Conservation (phyloP, 2,797 vertebrate species). For the Syndactyla subalaris region DNA sequence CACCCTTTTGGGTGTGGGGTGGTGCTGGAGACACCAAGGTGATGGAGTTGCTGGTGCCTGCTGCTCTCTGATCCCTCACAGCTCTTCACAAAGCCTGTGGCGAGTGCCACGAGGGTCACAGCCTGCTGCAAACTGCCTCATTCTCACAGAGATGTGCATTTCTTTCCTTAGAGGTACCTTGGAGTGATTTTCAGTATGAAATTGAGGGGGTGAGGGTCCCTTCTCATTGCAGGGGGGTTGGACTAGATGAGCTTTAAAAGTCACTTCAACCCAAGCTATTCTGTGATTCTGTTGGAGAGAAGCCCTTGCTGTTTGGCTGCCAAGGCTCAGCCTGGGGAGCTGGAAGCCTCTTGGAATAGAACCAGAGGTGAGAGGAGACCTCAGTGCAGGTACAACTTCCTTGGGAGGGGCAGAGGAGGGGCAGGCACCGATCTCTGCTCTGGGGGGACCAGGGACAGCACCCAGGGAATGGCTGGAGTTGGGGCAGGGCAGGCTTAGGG, state of each 20-base stretch:
- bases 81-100: not conserved
- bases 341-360: not conserved
- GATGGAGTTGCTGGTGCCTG: not conserved
- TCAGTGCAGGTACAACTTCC: no score
- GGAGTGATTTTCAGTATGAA: not conserved
- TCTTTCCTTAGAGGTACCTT: not conserved
- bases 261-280: not conserved
- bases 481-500: accelerated
- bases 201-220: not conserved
- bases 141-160: no score
- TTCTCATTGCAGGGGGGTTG: not conserved
- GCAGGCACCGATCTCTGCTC: not conserved
- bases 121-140: not conserved
- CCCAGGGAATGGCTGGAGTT: not conserved
- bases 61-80: no score
- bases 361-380: not conserved
- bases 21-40: not conserved
- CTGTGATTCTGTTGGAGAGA: not conserved
- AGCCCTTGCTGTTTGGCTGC: accelerated
- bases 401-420: not conserved
- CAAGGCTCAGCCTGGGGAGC: not conserved
- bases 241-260: not conserved
- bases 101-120: accelerated
- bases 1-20: accelerated
- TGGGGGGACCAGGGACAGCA: not conserved